A percentile compares a stretch with the other conserved stretches of the same genome.
phyloP scores from a whole-genome alignment of 2,888 invertebrate species.

The Eupeodes latifasciatus region DNA sequence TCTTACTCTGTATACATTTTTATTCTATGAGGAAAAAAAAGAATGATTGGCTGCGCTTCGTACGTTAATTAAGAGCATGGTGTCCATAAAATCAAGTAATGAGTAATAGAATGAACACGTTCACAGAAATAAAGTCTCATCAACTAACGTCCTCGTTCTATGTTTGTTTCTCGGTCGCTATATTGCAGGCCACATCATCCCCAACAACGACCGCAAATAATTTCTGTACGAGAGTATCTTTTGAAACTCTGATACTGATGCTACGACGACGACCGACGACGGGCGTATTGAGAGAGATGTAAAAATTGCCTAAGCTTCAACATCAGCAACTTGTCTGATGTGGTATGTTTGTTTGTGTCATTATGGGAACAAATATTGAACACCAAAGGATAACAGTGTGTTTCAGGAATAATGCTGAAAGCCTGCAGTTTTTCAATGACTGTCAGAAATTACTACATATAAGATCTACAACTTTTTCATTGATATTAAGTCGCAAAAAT shows the following conservation, averaged over 20 bases:
- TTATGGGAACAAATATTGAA: not conserved
- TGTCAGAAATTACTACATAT: too few relatives aligned
- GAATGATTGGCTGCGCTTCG: constrained; percentile 32
- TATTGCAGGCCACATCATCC: not conserved
- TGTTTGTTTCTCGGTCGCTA: not conserved
- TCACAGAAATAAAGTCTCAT: constrained; percentile 26
- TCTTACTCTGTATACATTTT: too few relatives aligned
- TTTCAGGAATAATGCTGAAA: not conserved
- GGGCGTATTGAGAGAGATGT: not conserved
- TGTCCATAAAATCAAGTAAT: constrained; percentile 72
- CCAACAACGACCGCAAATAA: constrained; percentile 21
- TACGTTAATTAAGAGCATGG: constrained; percentile 69
- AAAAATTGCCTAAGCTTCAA: not conserved
- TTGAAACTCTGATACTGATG: not conserved
- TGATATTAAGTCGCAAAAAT: too few relatives aligned
- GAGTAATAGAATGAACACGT: constrained; percentile 68
- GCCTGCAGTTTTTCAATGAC: too few relatives aligned
- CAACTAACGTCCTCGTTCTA: not conserved
- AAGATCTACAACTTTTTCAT: too few relatives aligned
- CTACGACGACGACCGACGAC: not conserved
- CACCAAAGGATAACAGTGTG: not conserved
- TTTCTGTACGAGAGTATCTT: not conserved
- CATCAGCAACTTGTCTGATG: not conserved
- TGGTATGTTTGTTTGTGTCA: not conserved
- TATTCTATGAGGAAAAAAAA: not conserved